phyloP scores from a whole-genome alignment of 53 echinoderm and acorn worm species.

The Paracentrotus lividus region DNA sequence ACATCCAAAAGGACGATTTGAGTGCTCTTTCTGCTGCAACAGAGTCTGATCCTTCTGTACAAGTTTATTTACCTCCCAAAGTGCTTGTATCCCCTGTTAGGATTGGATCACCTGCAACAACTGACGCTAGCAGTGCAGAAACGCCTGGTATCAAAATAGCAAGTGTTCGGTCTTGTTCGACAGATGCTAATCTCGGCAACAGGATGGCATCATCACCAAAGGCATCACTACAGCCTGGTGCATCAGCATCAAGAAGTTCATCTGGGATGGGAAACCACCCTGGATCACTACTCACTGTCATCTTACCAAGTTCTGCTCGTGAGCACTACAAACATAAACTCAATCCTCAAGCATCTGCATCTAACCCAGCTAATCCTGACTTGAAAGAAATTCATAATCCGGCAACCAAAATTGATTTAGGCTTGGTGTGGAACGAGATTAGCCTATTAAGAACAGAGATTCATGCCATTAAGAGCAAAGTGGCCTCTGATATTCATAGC shows the following conservation, averaged over 20 bases:
- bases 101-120: neutral
- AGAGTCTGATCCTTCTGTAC: neutral
- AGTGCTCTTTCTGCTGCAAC: neutral
- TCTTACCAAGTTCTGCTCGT: slow-evolving; percentile 15
- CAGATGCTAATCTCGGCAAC: neutral
- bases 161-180: slow-evolving; percentile 11
- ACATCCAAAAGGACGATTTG: neutral
- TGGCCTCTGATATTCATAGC: slow-evolving; percentile 41
- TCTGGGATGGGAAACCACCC: slow-evolving; percentile 17
- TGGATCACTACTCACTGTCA: slow-evolving; percentile 34
- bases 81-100: neutral
- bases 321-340: slow-evolving; percentile 28
- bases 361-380: neutral
- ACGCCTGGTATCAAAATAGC: slow-evolving; percentile 10
- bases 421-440: slow-evolving; percentile 63
- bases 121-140: neutral
- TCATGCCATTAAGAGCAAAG: slow-evolving; percentile 37
- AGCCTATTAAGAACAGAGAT: slow-evolving; percentile 47
- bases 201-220: neutral
- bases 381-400: slow-evolving; percentile 24
- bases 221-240: neutral
- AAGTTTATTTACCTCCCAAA: neutral
- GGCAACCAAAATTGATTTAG: slow-evolving; percentile 37
- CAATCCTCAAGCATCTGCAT: neutral
- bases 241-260: neutral